Conservation (phyloP, 2,113 vertebrate genomes). For the Grammomys dolichurus region DNA sequence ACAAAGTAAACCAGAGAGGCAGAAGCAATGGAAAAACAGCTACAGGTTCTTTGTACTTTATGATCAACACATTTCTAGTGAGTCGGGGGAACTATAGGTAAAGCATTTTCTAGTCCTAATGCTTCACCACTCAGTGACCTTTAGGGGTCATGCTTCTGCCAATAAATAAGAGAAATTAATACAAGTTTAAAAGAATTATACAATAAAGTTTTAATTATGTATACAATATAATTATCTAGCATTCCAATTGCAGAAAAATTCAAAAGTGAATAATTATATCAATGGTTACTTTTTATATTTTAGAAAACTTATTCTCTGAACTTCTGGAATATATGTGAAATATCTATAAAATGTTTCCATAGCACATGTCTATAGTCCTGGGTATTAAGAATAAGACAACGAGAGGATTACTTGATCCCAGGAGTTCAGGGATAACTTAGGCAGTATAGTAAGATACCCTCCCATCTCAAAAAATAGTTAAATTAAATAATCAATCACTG, state of each 20-base stretch:
- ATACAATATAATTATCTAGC: not conserved
- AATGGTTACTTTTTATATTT: not conserved
- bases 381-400: not conserved
- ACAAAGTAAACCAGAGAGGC: not conserved
- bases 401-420: not conserved
- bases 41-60: conserved; percentile 29
- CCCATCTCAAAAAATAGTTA: not conserved
- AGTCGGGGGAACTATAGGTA: not conserved
- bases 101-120: conserved; percentile 34
- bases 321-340: conserved; percentile 29
- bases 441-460: not conserved
- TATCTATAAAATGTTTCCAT: not conserved
- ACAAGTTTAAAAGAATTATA: conserved; percentile 22
- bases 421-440: not conserved
- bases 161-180: not conserved
- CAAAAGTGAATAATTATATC: not conserved
- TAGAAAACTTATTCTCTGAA: conserved; percentile 20
- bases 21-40: conserved; percentile 18
- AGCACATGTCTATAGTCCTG: not conserved
- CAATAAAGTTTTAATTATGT: not conserved
- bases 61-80: not conserved
- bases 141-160: not conserved
- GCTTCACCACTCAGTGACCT: not conserved
- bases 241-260: not conserved
- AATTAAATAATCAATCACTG: not conserved